These are phyloP conservation scores for Hydropsyche betteni DNA, from an alignment of 2,888 invertebrate genomes.

Conservation along the genomic window DNA sequence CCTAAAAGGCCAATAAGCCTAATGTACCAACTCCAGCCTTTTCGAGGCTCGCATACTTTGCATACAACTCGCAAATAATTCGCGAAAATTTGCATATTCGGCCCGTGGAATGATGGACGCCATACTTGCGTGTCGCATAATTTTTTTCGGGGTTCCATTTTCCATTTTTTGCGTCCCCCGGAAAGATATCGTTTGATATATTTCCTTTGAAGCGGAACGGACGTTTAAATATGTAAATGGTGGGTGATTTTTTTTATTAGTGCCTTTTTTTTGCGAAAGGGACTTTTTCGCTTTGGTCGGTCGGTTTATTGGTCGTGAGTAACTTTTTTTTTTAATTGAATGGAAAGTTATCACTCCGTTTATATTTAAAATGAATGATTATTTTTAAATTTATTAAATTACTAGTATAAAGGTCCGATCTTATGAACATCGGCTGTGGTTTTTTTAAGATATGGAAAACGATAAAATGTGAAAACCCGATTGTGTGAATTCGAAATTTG, in stretches of 20 bases:
- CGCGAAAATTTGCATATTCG: conserved; percentile 2
- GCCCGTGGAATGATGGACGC: conserved; percentile 1
- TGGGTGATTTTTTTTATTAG: not conserved
- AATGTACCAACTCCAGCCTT: not conserved
- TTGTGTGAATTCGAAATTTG: no score
- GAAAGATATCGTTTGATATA: conserved; percentile 8
- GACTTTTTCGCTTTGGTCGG: no score
- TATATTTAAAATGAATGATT: no score
- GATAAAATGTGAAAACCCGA: no score
- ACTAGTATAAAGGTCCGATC: no score
- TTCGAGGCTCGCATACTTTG: not conserved
- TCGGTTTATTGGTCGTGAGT: no score
- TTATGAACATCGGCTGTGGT: no score
- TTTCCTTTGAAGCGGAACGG: not conserved
- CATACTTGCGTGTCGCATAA: not conserved
- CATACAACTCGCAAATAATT: not conserved
- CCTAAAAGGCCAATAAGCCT: not conserved
- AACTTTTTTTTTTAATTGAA: no score
- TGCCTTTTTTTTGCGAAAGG: not conserved
- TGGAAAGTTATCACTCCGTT: no score
- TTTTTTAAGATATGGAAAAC: no score
- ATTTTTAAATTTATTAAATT: no score
- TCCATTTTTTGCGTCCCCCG: not conserved
- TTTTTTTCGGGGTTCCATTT: not conserved
- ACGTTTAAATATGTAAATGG: no score